Evolutionary conservation across 2,888 invertebrate genomes (phyloP), one percentile per base, ranked within the genome.

Genomic region (Dasypogon diadema): DNA sequence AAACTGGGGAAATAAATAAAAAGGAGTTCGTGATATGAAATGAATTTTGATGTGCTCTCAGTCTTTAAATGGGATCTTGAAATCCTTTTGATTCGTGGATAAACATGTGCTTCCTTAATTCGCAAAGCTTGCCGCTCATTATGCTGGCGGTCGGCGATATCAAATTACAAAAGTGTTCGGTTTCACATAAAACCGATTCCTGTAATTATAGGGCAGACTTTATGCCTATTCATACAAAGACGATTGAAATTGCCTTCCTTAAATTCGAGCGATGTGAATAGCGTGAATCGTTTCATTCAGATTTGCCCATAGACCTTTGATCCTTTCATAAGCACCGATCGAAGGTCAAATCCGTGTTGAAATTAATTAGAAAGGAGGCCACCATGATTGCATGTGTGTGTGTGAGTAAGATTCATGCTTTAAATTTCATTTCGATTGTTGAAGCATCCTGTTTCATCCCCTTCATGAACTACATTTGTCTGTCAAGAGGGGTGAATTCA

Each of bases 91-190:
- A 63, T 65, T 65, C 14, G 65, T 14, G 48, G 46, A 14, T 68
- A 74, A 75, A 75, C 37, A 80, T 79, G 79, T 79, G 79, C 79
- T 80, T 79, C 77, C 78, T 79, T 79, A 80, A 80, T 80, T 80
- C 73, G 74, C 76, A 80, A 80, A 79, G 80, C 77, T 79, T 77
- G 77, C 80, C 80, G 80, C 79, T 76, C 73, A 78, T 75, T 75
- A 75, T 75, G 65, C 70, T 54, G 70, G 65, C 73, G 68, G 77
- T 76, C 77, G 77, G 77, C 68, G 72, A 56, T 76, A 74, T 77
- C 65, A 46, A 70, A 55, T 77, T 77, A 48, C 77, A 77, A 63
- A 76, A 73, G 77, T 75, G 75, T 77, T 77, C 51, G 58, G 68
- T 77, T 77, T 77, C 77, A 77, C 58, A 58, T 74, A 75, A 72